Conservation (phyloP, 2,113 vertebrate genomes). For the Xyliphius kryptos region DNA sequence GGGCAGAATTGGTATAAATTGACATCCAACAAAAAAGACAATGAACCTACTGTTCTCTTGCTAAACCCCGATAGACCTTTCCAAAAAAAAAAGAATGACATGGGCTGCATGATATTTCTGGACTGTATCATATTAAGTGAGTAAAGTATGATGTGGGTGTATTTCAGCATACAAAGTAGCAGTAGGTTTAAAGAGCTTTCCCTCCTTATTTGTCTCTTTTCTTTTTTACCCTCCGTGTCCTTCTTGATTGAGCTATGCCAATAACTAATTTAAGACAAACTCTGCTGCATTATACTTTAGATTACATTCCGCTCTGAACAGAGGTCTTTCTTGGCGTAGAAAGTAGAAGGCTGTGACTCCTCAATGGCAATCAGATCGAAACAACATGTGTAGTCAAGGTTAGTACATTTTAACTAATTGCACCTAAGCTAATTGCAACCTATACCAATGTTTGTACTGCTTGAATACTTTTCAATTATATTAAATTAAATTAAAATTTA, state of each 20-base stretch:
- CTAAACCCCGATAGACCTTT: constrained; percentile 8
- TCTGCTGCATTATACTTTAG: constrained; percentile 11
- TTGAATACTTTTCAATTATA: constrained; percentile 18
- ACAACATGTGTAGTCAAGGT: constrained; percentile 42
- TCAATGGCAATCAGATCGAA: constrained; percentile 38
- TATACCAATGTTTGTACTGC: constrained; percentile 20
- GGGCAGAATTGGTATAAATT: too few species aligned
- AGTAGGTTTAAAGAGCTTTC: too few species aligned
- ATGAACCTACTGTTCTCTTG: neutral
- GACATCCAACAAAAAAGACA: too few species aligned
- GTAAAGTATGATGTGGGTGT: too few species aligned
- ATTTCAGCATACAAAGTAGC: too few species aligned
- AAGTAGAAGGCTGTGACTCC: constrained; percentile 31
- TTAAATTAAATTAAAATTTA: constrained; percentile 30
- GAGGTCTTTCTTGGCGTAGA: constrained; percentile 13
- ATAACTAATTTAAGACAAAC: constrained; percentile 22
- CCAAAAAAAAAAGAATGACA: neutral
- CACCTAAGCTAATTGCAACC: constrained; percentile 27
- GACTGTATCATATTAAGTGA: too few species aligned
- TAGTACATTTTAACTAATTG: constrained; percentile 38
- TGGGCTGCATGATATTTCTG: too few species aligned
- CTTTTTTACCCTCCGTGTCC: too few species aligned
- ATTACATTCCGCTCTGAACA: constrained; percentile 14
- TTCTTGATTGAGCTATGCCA: too few species aligned
- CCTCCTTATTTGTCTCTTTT: too few species aligned